These are phyloP conservation scores for Chionoecetes opilio DNA, from an alignment of 1,140 invertebrate genomes.

Conservation along the genomic window DNA sequence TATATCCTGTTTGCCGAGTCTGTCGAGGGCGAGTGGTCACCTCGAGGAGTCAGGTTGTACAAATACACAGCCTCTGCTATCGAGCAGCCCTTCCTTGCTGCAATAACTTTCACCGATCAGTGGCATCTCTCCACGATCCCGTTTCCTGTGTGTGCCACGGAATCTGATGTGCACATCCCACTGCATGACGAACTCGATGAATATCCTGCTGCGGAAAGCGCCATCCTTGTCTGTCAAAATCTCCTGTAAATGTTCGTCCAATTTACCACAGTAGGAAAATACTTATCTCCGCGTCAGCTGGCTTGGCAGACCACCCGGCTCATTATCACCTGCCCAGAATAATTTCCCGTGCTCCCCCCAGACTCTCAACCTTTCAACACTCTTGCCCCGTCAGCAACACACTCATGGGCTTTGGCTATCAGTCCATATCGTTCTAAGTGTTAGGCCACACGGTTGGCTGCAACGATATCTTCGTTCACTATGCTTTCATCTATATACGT, in stretches of 20 bases:
- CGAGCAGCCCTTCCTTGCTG: background rate
- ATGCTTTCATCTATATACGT: too few relatives aligned
- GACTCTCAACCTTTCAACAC: too few relatives aligned
- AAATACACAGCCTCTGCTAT: background rate
- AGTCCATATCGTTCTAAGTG: too few relatives aligned
- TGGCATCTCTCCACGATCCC: slow-evolving; percentile 42
- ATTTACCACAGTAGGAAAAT: too few relatives aligned
- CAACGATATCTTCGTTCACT: too few relatives aligned
- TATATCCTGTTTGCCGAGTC: slow-evolving; percentile 16
- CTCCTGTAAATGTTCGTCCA: slow-evolving; percentile 3
- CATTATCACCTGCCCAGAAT: too few relatives aligned
- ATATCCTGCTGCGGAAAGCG: background rate
- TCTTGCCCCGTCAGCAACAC: too few relatives aligned
- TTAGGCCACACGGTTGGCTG: too few relatives aligned
- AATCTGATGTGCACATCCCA: background rate
- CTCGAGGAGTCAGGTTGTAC: slow-evolving; percentile 4
- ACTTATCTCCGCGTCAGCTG: too few relatives aligned
- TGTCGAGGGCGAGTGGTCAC: background rate
- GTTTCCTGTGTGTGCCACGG: background rate
- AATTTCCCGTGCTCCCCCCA: too few relatives aligned
- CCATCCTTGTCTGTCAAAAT: background rate
- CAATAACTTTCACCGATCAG: slow-evolving; percentile 1
- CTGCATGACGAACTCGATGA: background rate
- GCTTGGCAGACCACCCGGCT: too few relatives aligned
- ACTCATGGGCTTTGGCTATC: too few relatives aligned